Percentiles rank a stretch among this genome's conserved stretches.
Evolutionary conservation across 2,113 vertebrate species (phyloP).

Genomic region (Coregonus clupeaformis): DNA sequence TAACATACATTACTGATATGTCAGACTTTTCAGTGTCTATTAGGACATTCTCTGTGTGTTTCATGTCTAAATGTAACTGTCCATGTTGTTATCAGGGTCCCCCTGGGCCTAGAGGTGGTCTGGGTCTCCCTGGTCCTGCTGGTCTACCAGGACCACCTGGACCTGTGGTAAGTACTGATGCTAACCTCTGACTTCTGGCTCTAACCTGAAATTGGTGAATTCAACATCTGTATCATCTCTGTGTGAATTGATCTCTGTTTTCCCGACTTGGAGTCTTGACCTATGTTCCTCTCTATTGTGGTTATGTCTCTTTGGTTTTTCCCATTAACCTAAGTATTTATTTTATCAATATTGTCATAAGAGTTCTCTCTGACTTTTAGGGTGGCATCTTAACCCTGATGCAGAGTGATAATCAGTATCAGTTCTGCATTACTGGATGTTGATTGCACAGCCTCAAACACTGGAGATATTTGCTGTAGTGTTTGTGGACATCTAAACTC

Average conservation of each 20-base stretch:
- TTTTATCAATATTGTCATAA: not conserved
- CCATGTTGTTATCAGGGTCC: slow-evolving; percentile 58
- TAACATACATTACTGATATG: not conserved
- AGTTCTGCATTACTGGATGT: not conserved
- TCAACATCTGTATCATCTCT: not conserved
- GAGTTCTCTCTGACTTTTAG: too few species aligned
- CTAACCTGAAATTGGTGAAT: not conserved
- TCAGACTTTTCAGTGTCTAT: not conserved
- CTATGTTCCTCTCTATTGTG: not conserved
- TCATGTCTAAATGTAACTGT: not conserved
- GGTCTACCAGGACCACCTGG: slow-evolving; percentile 73
- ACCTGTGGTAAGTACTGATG: slow-evolving; percentile 59
- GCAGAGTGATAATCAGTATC: not conserved
- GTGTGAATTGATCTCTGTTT: not conserved
- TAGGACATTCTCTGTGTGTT: not conserved
- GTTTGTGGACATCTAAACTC: slow-evolving; percentile 40
- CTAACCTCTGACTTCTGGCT: not conserved
- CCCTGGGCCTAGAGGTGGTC: slow-evolving; percentile 65
- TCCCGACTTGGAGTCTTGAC: not conserved
- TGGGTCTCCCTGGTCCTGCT: slow-evolving; percentile 59
- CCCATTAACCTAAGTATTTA: not conserved
- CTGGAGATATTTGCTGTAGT: not conserved
- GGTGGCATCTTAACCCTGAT: not conserved
- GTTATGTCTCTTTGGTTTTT: not conserved
- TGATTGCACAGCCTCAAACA: not conserved